A percentile compares a stretch with the other conserved stretches of the same genome.
These are phyloP conservation scores for Emberiza fucata DNA, from an alignment of 2,113 vertebrate species.

Conservation along the genomic window DNA sequence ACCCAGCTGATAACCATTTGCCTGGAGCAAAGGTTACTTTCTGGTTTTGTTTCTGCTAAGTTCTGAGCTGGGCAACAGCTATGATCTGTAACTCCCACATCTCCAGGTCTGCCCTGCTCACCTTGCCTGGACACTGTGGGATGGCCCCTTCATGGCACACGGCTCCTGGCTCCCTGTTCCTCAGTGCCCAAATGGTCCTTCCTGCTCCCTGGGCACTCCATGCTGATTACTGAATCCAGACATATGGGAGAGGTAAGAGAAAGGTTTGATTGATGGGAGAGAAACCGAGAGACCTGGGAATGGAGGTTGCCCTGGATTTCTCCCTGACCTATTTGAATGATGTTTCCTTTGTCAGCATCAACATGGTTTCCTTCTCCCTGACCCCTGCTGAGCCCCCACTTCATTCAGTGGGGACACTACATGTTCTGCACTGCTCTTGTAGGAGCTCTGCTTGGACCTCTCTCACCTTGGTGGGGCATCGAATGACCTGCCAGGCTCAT, in stretches of 20 bases:
- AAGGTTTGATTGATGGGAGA: not conserved
- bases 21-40: not conserved
- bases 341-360: not conserved
- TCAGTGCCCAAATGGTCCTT: not conserved
- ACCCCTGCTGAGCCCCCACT: not conserved
- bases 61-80: not conserved
- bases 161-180: not conserved
- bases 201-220: not conserved
- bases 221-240: not conserved
- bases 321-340: not conserved
- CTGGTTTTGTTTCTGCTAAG: not conserved
- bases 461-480: not conserved
- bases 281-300: not conserved
- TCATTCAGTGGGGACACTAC: not conserved
- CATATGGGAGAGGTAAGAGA: not conserved
- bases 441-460: not conserved
- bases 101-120: not conserved
- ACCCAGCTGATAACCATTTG: not conserved
- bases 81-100: not conserved
- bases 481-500: not conserved
- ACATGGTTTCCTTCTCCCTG: not conserved
- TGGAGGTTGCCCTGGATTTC: not conserved
- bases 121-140: not conserved
- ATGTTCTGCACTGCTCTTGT: not conserved
- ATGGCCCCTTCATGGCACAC: not conserved